Base-by-base conservation (phyloP, 1,140 invertebrate species). In the Mactra quadrangularis region DNA sequence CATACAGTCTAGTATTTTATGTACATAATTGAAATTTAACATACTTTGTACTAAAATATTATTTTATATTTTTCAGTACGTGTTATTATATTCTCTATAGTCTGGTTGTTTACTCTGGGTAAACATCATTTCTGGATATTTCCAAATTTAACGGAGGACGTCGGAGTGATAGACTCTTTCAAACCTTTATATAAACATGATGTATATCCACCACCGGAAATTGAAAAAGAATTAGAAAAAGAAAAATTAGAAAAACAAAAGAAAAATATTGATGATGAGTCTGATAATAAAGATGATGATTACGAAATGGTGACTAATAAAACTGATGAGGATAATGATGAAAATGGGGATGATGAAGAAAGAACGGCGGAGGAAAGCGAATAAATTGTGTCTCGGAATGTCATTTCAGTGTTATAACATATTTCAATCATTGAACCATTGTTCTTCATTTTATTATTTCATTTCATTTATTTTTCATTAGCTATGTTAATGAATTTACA, bases 151-250 rank as follows among this genome's bases (percentile, higher is more conserved):
- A 99, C 98, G 1, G 98, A 99, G 93, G 99, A 99, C 94, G 98
- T 99, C 59, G 98, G 99, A 45, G 99, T 99, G 94, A 97, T 99
- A 78, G 98, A 98, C 52, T 99, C 98, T 0, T 99, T 99, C 94
- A 98, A 97, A 96, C 99, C 99, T 33, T 94, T 99, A 1, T 99
- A 99, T 94, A 96, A 93, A 62, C 92, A 93, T 86, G 89, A 92
- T 64, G 41, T 83, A 19, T 83, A 85, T 27, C 57, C 71, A 62
- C 66, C 71, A 53, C 66, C 82, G 31, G 75, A 86, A 35, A 92
- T 88, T 72, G 86, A 88, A 74, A 77, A 79, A 60, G 79, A 97
- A 95, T 96, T 97, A 90, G 85, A 95, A 88, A 85, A 88, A 45
- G 93, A 93, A 81, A 95, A 95, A 87, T 96, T 96, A 92, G 96